These are phyloP conservation scores for Sciurus vulgaris DNA, from an alignment of 2,797 vertebrate genomes.

Conservation along the genomic window DNA sequence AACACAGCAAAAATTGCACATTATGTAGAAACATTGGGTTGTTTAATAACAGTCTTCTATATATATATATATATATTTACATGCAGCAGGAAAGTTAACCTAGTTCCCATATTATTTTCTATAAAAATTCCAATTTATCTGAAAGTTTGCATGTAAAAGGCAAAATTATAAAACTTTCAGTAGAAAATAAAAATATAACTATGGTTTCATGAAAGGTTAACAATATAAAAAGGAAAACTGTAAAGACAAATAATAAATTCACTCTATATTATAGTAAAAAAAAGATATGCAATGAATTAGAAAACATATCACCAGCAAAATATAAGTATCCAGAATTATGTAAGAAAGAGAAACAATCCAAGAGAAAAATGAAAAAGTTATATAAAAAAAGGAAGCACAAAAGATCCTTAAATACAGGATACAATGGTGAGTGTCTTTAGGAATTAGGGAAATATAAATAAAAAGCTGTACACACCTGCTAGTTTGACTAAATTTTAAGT, in stretches of 20 bases:
- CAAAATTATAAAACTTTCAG: conserved; percentile 56
- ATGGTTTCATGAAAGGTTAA: conserved; percentile 8
- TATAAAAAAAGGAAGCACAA: neutral
- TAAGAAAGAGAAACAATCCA: neutral
- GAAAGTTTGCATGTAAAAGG: neutral
- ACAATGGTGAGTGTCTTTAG: neutral
- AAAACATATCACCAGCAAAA: neutral
- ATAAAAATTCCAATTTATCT: conserved; percentile 21
- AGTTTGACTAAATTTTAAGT: neutral
- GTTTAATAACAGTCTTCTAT: neutral
- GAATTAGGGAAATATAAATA: neutral
- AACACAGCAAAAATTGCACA: neutral
- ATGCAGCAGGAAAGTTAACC: neutral
- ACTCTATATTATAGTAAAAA: neutral
- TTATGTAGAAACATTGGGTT: neutral
- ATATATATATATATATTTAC: neutral
- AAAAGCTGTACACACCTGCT: neutral
- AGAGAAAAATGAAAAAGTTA: conserved; percentile 35
- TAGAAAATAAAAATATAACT: conserved; percentile 33
- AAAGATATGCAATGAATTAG: neutral
- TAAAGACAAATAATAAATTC: conserved; percentile 30
- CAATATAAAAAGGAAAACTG: neutral
- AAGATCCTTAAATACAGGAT: neutral
- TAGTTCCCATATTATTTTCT: neutral
- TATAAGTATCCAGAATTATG: neutral